Evolutionary conservation across 2,888 invertebrate species (phyloP).

Genomic region (Lepeophtheirus nordmannii): DNA sequence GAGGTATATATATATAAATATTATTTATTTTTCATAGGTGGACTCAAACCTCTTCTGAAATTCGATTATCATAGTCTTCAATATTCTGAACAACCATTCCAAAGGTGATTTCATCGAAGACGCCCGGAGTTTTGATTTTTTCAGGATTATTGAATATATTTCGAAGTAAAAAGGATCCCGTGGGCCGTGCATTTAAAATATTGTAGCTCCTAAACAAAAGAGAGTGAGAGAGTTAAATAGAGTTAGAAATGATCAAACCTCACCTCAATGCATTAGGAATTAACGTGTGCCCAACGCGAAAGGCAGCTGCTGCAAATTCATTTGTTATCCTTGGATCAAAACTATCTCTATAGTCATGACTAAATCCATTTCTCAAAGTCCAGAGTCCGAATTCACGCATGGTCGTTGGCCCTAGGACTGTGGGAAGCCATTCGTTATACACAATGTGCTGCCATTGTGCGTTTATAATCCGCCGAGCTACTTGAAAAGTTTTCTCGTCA

Average conservation of each 20-base stretch:
- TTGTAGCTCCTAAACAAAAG: neutral
- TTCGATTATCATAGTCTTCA: neutral
- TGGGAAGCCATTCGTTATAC: conserved; percentile 41
- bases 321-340: conserved; percentile 40
- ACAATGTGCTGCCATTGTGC: conserved; percentile 42
- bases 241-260: neutral
- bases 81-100: neutral
- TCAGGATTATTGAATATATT: neutral
- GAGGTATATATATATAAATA: neutral
- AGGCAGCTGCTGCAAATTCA: conserved; percentile 40
- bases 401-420: conserved; percentile 38
- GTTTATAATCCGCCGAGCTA: conserved; percentile 38
- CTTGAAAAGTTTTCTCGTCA: conserved; percentile 40
- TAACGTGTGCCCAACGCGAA: conserved; percentile 40
- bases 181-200: too few relatives aligned
- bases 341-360: conserved; percentile 34
- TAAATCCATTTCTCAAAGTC: conserved; percentile 36
- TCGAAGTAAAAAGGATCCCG: neutral
- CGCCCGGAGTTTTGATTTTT: neutral
- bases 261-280: conserved; percentile 31
- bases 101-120: too few relatives aligned
- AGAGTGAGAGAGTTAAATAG: too few relatives aligned
- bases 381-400: conserved; percentile 33
- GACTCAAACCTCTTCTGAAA: conserved; percentile 9
- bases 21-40: neutral